phyloP scores from a whole-genome alignment of 2,797 vertebrate genomes.

The Sylvilagus floridanus region DNA sequence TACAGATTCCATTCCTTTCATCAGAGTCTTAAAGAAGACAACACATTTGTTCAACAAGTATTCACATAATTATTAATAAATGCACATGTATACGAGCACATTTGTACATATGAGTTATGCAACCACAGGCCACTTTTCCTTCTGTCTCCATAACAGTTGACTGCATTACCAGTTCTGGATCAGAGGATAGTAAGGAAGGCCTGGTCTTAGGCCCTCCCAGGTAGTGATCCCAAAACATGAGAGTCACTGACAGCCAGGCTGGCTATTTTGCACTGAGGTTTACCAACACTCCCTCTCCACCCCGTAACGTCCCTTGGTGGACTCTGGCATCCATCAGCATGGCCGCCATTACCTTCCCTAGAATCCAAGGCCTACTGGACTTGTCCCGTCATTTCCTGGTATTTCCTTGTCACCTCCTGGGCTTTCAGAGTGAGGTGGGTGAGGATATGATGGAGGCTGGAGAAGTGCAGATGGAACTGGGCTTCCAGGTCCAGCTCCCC shows the following conservation, averaged over 20 bases:
- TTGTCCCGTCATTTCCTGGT: slow-evolving; percentile 92
- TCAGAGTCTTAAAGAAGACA: background rate
- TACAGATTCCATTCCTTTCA: background rate
- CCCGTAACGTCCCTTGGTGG: background rate
- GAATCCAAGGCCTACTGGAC: slow-evolving; percentile 69
- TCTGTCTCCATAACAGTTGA: background rate
- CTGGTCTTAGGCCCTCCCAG: background rate
- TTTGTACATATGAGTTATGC: background rate
- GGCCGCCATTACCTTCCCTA: slow-evolving; percentile 68
- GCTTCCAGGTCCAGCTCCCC: slow-evolving; percentile 88
- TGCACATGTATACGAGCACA: background rate
- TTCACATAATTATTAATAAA: background rate
- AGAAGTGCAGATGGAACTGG: slow-evolving; percentile 91
- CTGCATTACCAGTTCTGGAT: background rate
- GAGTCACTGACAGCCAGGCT: background rate
- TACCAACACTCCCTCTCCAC: background rate
- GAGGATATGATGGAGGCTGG: slow-evolving; percentile 92
- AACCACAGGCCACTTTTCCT: background rate
- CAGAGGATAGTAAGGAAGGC: background rate
- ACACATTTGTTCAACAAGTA: background rate
- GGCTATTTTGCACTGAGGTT: background rate
- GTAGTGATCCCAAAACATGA: background rate
- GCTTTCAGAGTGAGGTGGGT: slow-evolving; percentile 90
- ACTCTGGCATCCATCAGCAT: background rate
- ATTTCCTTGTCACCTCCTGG: slow-evolving; percentile 90